Conservation (phyloP, 2,113 vertebrate species). For the Apistogramma diplotaenia region DNA sequence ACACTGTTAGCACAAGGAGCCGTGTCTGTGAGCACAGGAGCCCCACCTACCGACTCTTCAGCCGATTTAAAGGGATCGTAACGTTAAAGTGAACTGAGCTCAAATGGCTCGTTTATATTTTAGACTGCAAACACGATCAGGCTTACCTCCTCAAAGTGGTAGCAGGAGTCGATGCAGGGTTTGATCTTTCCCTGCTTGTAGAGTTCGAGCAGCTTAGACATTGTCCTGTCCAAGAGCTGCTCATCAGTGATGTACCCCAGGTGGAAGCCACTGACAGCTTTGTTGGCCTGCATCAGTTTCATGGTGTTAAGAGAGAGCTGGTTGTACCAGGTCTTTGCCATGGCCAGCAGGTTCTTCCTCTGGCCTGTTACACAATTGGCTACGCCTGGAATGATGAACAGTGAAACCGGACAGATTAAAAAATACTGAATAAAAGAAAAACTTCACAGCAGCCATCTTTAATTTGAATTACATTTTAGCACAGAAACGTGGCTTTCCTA, state of each 20-base stretch:
- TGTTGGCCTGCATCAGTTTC: slow-evolving; percentile 86
- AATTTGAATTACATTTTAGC: neutral
- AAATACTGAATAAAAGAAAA: neutral
- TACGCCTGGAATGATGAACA: slow-evolving; percentile 71
- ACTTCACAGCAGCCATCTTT: neutral
- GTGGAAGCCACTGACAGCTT: slow-evolving; percentile 85
- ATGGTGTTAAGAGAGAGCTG: slow-evolving; percentile 85
- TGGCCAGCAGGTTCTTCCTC: slow-evolving; percentile 85
- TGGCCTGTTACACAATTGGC: slow-evolving; percentile 86
- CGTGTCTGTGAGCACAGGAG: neutral
- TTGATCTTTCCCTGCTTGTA: slow-evolving; percentile 91
- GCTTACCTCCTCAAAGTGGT: slow-evolving; percentile 91
- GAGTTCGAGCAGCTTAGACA: slow-evolving; percentile 79
- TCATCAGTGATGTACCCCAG: slow-evolving; percentile 76
- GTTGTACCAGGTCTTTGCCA: slow-evolving; percentile 92
- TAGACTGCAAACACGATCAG: neutral
- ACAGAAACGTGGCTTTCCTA: no score
- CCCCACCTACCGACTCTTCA: neutral
- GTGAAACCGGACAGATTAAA: neutral
- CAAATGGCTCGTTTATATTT: neutral
- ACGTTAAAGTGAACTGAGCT: neutral
- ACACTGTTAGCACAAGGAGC: neutral
- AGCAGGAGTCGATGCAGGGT: slow-evolving; percentile 87
- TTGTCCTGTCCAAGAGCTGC: slow-evolving; percentile 73
- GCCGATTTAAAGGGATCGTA: neutral